Percentiles rank a stretch among this genome's conserved stretches.
Evolutionary conservation across 2,113 vertebrate genomes (phyloP).

Genomic region (Physeter macrocephalus): DNA sequence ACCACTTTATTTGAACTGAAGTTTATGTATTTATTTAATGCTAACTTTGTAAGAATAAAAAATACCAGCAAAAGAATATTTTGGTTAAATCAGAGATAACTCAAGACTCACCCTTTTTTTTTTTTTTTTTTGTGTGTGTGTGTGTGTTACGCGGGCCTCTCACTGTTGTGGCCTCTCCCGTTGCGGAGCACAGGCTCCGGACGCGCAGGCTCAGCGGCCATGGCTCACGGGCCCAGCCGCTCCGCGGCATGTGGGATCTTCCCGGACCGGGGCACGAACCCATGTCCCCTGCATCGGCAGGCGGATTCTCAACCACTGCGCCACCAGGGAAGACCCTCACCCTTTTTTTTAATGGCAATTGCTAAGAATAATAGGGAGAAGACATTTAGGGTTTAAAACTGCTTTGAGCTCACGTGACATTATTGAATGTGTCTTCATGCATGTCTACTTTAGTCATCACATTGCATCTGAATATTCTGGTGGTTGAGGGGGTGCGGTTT

Average conservation of each 20-base stretch:
- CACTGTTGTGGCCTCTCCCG: no score
- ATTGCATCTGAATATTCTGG: not conserved
- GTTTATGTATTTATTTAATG: conserved; percentile 1
- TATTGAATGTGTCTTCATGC: not conserved
- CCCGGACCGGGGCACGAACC: no score
- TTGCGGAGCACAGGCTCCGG: no score
- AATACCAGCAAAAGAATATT: not conserved
- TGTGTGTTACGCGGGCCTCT: no score
- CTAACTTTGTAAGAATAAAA: not conserved
- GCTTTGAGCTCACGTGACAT: not conserved
- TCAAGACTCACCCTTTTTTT: not conserved
- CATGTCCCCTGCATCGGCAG: no score
- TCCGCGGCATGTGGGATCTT: no score
- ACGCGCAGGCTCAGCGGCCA: no score
- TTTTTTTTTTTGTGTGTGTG: no score
- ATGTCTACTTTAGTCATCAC: not conserved
- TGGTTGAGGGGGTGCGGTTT: not conserved
- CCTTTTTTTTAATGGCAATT: not conserved
- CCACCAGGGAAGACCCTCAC: no score
- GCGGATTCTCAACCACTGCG: no score
- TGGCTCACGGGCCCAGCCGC: no score
- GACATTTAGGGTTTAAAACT: not conserved
- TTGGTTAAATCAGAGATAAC: not conserved
- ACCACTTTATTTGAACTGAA: not conserved
- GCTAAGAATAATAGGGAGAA: not conserved